Evolutionary conservation across 2,113 vertebrate species (phyloP), one percentile per base, ranked within the genome.

Genomic region (Trematomus loennbergii): DNA sequence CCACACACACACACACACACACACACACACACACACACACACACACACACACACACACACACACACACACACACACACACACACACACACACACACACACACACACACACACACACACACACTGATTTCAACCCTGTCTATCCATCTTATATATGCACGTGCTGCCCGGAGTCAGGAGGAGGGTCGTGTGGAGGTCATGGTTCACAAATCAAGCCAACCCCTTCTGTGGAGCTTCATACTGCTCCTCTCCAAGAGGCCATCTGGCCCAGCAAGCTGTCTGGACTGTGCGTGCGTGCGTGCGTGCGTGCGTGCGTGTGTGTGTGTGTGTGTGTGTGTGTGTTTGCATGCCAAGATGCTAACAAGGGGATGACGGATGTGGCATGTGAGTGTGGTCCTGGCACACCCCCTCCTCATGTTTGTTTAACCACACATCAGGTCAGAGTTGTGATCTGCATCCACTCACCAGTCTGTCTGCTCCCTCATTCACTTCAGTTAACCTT

Each of bases 201-300:
- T 88, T 91, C 91, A 89, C 36, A 53, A 85, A 92, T 90, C 89
- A 84, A 83, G 15, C 86, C 88, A 73, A 73, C 63, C 89, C 78
- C 77, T 79, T 87, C 85, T 59, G 81, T 68, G 65, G 76, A 52
- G 65, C 85, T 71, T 25, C 88, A 82, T 67, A 53, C 89, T 92
- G 82, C 81, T 87, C 78, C 87, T 80, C 82, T 91, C 91, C 93
- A 90, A 90, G 89, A 89, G 78, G 89, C 95, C 95, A 96, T 96
- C 95, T 96, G 95, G 89, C 91, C 75, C 80, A 81, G 81, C 89
- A 92, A 94, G 94, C 93, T 94, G 94, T 86, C 88, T 82, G 52
- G 60, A 36, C 54, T 64, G 72, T 68, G 25, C 50, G 79, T 80
- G 70, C 61, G 55, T 62, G 60, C 67, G 77, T 72, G 59, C 58